These are phyloP conservation scores for Pristionchus japonicus DNA, from an alignment of 2,888 invertebrate species.

Conservation along the genomic window DNA sequence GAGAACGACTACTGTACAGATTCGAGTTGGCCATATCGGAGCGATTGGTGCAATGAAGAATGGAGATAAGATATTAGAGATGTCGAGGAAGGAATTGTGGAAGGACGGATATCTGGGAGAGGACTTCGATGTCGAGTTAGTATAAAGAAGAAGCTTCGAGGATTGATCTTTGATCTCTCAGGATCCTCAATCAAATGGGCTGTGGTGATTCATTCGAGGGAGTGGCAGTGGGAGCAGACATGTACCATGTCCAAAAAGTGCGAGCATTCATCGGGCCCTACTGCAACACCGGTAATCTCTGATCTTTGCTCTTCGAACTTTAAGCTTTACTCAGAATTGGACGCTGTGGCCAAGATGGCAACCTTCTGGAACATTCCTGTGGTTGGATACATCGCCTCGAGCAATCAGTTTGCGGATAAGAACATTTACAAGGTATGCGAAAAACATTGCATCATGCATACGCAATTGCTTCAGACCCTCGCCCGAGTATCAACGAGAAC, in stretches of 20 bases:
- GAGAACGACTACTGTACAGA: not conserved
- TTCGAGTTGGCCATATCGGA: slow-evolving; percentile 53
- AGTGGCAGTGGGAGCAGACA: slow-evolving; percentile 74
- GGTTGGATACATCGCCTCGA: slow-evolving; percentile 74
- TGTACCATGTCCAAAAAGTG: slow-evolving; percentile 73
- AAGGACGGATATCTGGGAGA: slow-evolving; percentile 68
- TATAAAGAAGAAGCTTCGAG: no score
- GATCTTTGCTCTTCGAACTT: not conserved
- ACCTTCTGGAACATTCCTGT: slow-evolving; percentile 74
- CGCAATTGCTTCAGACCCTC: slow-evolving; percentile 54
- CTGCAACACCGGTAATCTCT: slow-evolving; percentile 67
- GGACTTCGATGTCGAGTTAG: slow-evolving; percentile 71
- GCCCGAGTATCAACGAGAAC: slow-evolving; percentile 73
- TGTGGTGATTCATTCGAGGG: slow-evolving; percentile 74
- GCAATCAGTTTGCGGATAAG: slow-evolving; percentile 72
- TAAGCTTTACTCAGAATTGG: slow-evolving; percentile 62
- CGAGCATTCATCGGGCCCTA: slow-evolving; percentile 74
- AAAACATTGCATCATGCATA: not conserved
- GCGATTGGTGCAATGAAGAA: slow-evolving; percentile 72
- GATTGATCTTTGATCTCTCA: slow-evolving; percentile 47
- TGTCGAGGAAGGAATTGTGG: slow-evolving; percentile 65
- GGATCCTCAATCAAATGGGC: slow-evolving; percentile 70
- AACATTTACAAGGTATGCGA: slow-evolving; percentile 55
- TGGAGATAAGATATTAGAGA: slow-evolving; percentile 69
- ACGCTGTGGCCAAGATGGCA: slow-evolving; percentile 74